Percentiles rank a stretch among this genome's conserved stretches.
phyloP scores from a whole-genome alignment of 2,113 vertebrate genomes.

The Cyphomyrus plagiostoma region DNA sequence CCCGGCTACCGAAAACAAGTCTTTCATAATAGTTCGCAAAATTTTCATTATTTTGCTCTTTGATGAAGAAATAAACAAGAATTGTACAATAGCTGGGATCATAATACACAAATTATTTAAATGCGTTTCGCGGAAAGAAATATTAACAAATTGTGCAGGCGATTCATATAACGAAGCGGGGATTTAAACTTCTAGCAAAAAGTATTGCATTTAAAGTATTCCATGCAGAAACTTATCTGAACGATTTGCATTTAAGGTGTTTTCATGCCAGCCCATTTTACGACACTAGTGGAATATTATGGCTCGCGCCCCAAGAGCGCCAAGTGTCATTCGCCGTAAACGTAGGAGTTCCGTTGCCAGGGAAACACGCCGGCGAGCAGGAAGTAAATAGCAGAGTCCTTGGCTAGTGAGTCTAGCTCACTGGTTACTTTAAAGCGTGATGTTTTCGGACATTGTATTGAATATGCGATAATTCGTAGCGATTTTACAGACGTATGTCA shows the following conservation, averaged over 20 bases:
- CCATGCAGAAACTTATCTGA: not conserved
- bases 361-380: slow-evolving; percentile 45
- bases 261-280: slow-evolving; percentile 31
- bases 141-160: not conserved
- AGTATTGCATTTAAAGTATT: not conserved
- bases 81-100: not conserved
- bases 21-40: not conserved
- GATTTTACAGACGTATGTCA: not conserved
- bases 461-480: not conserved
- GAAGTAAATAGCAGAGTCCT: slow-evolving; percentile 51
- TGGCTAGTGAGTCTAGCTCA: not conserved
- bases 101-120: not conserved
- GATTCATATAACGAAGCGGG: not conserved
- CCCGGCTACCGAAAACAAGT: not conserved
- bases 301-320: no score
- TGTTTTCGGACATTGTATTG: not conserved
- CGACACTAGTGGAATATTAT: slow-evolving; percentile 24
- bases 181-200: not conserved
- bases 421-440: not conserved
- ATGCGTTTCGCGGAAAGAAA: not conserved
- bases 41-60: not conserved
- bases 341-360: slow-evolving; percentile 43
- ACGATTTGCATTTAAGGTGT: not conserved
- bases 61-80: not conserved
- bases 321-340: slow-evolving; percentile 51